Base-by-base conservation (phyloP, 2,888 invertebrate genomes). In the Athrips mouffetella region DNA sequence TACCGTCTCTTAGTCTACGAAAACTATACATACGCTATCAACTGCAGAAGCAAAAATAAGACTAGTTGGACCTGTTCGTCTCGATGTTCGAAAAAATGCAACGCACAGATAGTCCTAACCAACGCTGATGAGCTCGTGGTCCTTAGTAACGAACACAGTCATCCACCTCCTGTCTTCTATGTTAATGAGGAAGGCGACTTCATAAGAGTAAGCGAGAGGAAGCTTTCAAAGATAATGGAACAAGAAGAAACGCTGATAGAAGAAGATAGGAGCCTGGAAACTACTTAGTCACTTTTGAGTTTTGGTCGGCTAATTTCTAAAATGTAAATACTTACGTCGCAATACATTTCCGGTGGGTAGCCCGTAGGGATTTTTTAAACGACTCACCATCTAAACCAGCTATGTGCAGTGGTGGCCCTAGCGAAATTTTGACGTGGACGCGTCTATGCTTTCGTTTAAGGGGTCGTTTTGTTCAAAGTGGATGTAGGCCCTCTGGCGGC, bases 41-140 rank as follows among this genome's bases (percentile, higher is more conserved):
- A 81, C 52, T 71, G 69, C 48, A 61, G 54, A 7, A 80, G 76
- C 48, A 83, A 67, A 50, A 65, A 58, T 16, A 60, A 62, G 8
- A 62, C 71, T 0, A 70, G 70, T 1, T 85, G 84, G 84, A 50
- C 77, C 0, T 87, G 86, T 51, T 83, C 86, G 0, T 85, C 84
- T 0, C 65, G 84, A 1, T 78, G 79, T 44, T 84, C 83, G 0
- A 80, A 67, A 49, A 73, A 72, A 47, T 86, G 86, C 53, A 65
- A 55, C 13, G 85, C 86, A 0, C 74, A 77, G 53, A 72, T 86
- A 0, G 55, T 67, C 0, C 46, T 84, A 2, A 67, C 67, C 3
- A 65, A 73, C 3, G 42, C 53, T 1, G 79, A 78, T 3, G 65
- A 68, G 10, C 65, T 86, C 6, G 49, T 53, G 0, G 65, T 84